Evolutionary conservation across 2,888 invertebrate species (phyloP), one percentile per base, ranked within the genome.

Genomic region (Drosophila atripex): DNA sequence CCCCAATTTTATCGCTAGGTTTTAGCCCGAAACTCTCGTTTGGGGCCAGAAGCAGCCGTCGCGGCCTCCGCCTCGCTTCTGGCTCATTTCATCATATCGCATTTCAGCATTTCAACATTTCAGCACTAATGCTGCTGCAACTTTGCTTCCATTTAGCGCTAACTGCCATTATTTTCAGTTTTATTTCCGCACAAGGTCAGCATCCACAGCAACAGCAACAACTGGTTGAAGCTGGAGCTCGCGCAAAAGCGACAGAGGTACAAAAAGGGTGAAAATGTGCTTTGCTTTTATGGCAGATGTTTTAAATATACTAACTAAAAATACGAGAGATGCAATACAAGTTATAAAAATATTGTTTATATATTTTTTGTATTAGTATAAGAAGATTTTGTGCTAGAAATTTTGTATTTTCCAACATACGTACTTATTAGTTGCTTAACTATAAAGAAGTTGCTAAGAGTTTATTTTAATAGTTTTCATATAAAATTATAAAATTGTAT

Each of bases 81-180:
- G 80, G 45, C 85, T 71, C 64, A 76, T 79, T 85, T 78, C 55
- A 66, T 64, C 73, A 61, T 65, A 60, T 75, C 66, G 58, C 65
- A 63, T 66, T 58, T 65, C 58, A 49, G 43, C 51, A 23, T 66
- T 58, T 65, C 60, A 49, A 32, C 51, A 45, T 71, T 61, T 71
- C 63, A 61, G 50, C 71, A 72, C 69, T 80, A 84, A 80, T 80
- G 82, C 70, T 53, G 53, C 71, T 73, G 87, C 46, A 72, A 64
- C 72, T 86, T 80, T 85, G 77, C 75, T 68, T 76, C 64, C 82
- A 73, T 86, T 85, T 78, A 82, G 68, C 71, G 71, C 80, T 79
- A 85, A 86, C 68, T 82, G 71, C 71, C 75, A 75, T 85, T 86
- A 86, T 82, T 87, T 83, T 71, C 71, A 63, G 80, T 82, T 87